Base-by-base conservation (phyloP, 2,113 vertebrate species). In the Catharus minimus region DNA sequence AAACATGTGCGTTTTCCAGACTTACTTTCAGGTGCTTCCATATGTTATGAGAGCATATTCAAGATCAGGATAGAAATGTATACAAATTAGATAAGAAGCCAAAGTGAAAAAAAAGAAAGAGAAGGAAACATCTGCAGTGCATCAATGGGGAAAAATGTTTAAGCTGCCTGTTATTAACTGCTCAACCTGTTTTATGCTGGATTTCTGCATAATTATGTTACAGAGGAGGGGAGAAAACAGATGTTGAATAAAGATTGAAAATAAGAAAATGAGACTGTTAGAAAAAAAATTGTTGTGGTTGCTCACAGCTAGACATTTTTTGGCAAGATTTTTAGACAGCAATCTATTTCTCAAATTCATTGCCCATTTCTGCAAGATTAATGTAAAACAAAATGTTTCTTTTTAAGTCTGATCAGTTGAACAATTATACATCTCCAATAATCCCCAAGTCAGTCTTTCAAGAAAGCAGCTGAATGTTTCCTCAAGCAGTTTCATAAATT, bases 291-390 rank as follows among this genome's bases (percentile, higher is more conserved):
- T 83, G 57, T 53, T 79, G 66, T 73, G 68, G 39, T 94, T 92
- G 33, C 75, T 97, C 66, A 91, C 66, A 56, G 53, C 76, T 77
- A 96, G 75, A 62, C 14, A 44, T 83, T 88, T 92, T 95, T 95
- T 94, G 80, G 69, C 94, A 97, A 90, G 50, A 82, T 39, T 91
- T 94, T 94, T 89, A 94, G 92, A 77, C 83, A 93, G 71, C 71
- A 93, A 90, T 97, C 47, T 88, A 95, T 96, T 95, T 93, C 62
- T 93, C 60, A 93, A 94, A 94, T 92, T 96, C 68, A 94, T 85
- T 94, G 85, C 60, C 92, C 81, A 93, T 97, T 97, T 97, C 83
- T 94, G 47, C 55, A 97, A 95, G 88, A 96, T 96, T 96, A 96
- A 95, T 89, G 73, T 94, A 96, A 96, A 95, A 82, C 49, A 90